Evolutionary conservation across 2,113 vertebrate species (phyloP).

Genomic region (Oxyura jamaicensis): DNA sequence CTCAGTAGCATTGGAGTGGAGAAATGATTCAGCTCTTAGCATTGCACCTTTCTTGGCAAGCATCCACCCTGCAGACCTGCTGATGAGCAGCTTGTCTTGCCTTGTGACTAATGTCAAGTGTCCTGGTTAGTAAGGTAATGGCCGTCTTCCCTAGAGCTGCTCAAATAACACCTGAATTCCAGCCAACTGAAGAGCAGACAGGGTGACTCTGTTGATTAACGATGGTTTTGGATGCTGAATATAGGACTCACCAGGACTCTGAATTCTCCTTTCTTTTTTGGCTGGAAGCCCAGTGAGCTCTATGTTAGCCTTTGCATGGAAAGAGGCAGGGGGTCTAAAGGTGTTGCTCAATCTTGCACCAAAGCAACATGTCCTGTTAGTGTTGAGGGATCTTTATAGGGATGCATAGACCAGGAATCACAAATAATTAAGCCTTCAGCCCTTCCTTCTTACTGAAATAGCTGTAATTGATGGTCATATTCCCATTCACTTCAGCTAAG

Average conservation of each 20-base stretch:
- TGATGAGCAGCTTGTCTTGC: neutral
- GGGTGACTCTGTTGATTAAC: neutral
- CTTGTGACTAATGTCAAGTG: neutral
- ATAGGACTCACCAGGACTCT: neutral
- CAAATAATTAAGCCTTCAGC: neutral
- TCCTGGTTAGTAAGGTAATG: neutral
- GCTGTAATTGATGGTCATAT: neutral
- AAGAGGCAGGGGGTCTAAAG: neutral
- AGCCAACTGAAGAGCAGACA: neutral
- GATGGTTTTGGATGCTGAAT: neutral
- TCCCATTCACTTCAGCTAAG: neutral
- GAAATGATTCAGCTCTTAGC: neutral
- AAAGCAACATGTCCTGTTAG: neutral
- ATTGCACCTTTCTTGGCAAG: neutral
- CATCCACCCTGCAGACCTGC: conserved; percentile 13
- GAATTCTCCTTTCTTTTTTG: neutral
- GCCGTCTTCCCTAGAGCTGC: neutral
- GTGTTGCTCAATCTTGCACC: fast-evolving
- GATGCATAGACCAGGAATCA: neutral
- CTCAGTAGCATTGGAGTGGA: neutral
- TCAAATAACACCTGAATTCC: neutral
- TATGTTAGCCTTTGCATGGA: neutral
- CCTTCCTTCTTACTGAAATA: neutral
- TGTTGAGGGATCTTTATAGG: neutral
- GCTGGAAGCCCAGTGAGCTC: neutral